These are phyloP conservation scores for Orthosia gothica DNA, from an alignment of 2,888 invertebrate species.

Conservation along the genomic window DNA sequence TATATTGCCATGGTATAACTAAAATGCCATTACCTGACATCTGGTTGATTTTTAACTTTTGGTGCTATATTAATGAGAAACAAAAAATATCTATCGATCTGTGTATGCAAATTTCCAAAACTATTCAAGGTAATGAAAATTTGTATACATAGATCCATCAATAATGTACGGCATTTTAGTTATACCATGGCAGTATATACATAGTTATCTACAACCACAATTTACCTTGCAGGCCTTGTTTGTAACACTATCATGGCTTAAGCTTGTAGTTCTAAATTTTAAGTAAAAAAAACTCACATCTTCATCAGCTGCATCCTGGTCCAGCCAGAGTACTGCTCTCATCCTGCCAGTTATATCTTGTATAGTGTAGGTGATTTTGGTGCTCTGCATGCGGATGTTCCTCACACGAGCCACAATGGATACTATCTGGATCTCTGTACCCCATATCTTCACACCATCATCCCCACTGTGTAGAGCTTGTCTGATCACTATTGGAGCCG, in stretches of 20 bases:
- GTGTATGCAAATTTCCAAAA: no score
- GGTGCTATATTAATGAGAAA: no score
- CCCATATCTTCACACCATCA: conserved; percentile 90
- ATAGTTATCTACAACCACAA: not conserved
- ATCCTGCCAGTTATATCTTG: conserved; percentile 90
- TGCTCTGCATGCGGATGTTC: conserved; percentile 88
- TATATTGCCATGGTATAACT: no score
- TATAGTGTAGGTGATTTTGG: conserved; percentile 89
- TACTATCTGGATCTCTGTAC: conserved; percentile 89
- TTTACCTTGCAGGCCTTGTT: not conserved
- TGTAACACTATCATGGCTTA: no score
- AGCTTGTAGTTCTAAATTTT: no score
- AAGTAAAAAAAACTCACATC: conserved; percentile 76
- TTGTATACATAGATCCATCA: no score
- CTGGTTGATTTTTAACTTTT: no score
- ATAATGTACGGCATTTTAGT: no score
- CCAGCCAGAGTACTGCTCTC: conserved; percentile 89
- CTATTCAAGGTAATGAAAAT: no score
- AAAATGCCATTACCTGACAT: no score
- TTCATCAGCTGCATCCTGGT: conserved; percentile 89
- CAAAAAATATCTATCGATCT: no score
- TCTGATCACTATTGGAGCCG: conserved; percentile 88
- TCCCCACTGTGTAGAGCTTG: conserved; percentile 88
- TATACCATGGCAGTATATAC: no score
- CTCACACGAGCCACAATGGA: conserved; percentile 85